Evolutionary conservation across 2,888 invertebrate species (phyloP).

Genomic region (Hybos culiciformis): DNA sequence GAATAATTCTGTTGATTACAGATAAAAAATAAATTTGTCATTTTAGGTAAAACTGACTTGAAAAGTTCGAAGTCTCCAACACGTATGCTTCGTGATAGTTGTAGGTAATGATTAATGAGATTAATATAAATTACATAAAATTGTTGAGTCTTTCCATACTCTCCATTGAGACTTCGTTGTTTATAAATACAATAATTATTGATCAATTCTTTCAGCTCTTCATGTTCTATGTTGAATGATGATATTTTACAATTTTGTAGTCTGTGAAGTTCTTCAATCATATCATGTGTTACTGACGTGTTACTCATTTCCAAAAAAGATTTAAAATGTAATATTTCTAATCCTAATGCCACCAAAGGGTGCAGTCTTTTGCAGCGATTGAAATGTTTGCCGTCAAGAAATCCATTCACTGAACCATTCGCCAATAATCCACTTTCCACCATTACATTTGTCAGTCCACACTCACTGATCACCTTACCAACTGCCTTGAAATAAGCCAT

Average conservation of each 20-base stretch:
- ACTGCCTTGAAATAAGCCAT: conserved; percentile 17
- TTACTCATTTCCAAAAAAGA: neutral
- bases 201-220: too few relatives aligned
- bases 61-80: conserved; percentile 15
- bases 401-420: neutral
- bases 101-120: conserved; percentile 9
- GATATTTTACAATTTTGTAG: neutral
- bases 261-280: neutral
- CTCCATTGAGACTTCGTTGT: neutral
- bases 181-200: too few relatives aligned
- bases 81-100: conserved; percentile 1
- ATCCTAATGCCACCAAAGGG: neutral
- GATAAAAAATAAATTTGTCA: conserved; percentile 6
- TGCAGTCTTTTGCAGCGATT: neutral
- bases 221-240: too few relatives aligned
- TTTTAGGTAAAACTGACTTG: conserved; percentile 13
- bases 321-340: conserved; percentile 6
- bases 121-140: conserved; percentile 9
- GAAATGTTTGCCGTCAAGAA: neutral
- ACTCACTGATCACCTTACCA: conserved; percentile 14
- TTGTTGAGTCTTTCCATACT: neutral
- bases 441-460: too few relatives aligned
- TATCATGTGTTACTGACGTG: neutral
- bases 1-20: conserved; percentile 16
- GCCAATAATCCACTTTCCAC: neutral